Evolutionary conservation across 2,113 vertebrate species (phyloP).

Genomic region (Notothenia rossii): DNA sequence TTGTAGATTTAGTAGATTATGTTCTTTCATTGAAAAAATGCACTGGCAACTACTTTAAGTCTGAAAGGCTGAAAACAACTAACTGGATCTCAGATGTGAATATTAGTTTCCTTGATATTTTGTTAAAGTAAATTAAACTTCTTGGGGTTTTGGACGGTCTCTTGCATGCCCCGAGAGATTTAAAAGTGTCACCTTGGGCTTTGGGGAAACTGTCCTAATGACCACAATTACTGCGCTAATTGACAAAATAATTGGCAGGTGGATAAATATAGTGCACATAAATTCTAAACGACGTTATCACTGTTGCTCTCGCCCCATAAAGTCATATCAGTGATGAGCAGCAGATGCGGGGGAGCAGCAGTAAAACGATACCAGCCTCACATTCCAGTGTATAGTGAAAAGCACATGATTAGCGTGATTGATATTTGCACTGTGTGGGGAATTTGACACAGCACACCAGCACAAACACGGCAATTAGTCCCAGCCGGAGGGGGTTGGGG

Average conservation of each 20-base stretch:
- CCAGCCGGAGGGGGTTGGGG: slow-evolving; percentile 14
- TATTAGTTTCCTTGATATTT: neutral
- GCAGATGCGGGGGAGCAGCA: slow-evolving; percentile 3
- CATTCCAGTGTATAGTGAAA: slow-evolving; percentile 35
- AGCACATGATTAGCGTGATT: slow-evolving; percentile 70
- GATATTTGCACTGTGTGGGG: slow-evolving; percentile 68
- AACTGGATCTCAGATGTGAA: neutral
- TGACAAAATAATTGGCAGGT: neutral
- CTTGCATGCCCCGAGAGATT: neutral
- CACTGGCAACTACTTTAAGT: neutral
- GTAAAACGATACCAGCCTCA: slow-evolving; percentile 12
- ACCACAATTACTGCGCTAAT: neutral
- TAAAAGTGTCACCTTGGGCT: neutral
- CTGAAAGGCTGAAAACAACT: neutral
- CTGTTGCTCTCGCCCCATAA: neutral
- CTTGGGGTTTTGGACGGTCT: neutral
- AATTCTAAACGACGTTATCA: neutral
- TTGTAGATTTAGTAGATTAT: neutral
- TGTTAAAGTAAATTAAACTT: neutral
- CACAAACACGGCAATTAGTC: slow-evolving; percentile 77
- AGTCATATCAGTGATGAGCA: slow-evolving; percentile 15
- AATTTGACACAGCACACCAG: slow-evolving; percentile 66
- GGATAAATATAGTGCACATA: neutral
- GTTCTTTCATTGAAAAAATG: neutral
- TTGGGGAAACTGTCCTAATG: neutral